phyloP scores from a whole-genome alignment of 2,797 vertebrate genomes.

The Clarias pachynema region DNA sequence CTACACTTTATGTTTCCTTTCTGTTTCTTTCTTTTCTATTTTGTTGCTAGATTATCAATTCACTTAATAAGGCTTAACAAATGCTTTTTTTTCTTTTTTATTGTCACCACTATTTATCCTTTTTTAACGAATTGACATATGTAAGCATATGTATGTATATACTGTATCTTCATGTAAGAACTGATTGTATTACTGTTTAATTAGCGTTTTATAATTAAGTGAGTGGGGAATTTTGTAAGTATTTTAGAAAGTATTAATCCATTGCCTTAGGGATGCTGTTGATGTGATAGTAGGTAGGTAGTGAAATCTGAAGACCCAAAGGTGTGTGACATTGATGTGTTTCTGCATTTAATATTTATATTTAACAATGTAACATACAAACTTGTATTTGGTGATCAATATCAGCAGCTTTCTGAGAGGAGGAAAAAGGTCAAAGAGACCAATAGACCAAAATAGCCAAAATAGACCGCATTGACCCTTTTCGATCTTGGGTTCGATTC shows the following conservation, averaged over 20 bases:
- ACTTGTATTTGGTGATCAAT: not conserved
- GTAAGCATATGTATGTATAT: not conserved
- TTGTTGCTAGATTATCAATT: slow-evolving; percentile 41
- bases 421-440: not conserved
- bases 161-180: not conserved
- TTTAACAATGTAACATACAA: not conserved
- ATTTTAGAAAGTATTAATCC: not conserved
- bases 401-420: not conserved
- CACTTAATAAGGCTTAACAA: slow-evolving; percentile 28
- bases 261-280: not conserved
- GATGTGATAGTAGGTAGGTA: not conserved
- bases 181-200: too few species aligned
- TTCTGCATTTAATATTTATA: not conserved
- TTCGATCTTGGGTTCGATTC: not conserved
- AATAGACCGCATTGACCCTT: not conserved
- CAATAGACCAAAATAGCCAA: not conserved
- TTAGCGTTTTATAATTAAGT: not conserved
- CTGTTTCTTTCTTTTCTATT: not conserved
- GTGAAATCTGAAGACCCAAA: not conserved
- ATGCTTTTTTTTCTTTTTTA: not conserved
- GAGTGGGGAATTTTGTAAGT: not conserved
- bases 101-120: not conserved
- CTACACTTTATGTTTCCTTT: not conserved
- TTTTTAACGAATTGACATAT: not conserved
- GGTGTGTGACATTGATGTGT: not conserved